Conservation (phyloP, 2,888 invertebrate genomes). For the Hypomecis atomaria region DNA sequence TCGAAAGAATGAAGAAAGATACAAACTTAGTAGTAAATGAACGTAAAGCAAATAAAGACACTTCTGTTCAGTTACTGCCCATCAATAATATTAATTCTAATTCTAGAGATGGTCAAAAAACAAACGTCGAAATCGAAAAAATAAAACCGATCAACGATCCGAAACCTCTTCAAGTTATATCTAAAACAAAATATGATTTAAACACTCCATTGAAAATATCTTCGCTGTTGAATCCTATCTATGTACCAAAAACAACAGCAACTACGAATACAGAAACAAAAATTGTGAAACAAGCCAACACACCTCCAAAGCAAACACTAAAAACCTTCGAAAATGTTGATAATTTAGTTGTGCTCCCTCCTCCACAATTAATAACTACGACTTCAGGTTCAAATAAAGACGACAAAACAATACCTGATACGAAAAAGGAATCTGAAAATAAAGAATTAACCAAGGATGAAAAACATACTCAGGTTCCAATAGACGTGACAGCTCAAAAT, state of each 20-base stretch:
- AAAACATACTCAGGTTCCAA: slow-evolving; percentile 15
- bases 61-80: too few species aligned
- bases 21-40: too few species aligned
- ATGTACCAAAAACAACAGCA: slow-evolving; percentile 49
- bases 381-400: slow-evolving; percentile 2
- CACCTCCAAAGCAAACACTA: slow-evolving; percentile 2
- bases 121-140: slow-evolving; percentile 14
- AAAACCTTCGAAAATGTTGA: slow-evolving; percentile 12
- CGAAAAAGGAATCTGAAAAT: slow-evolving; percentile 24
- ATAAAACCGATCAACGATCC: slow-evolving; percentile 23
- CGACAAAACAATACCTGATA: slow-evolving; percentile 18
- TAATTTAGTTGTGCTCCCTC: slow-evolving; percentile 10
- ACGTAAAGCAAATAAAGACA: too few species aligned
- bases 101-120: too few species aligned
- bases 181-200: slow-evolving; percentile 45
- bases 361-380: slow-evolving; percentile 8
- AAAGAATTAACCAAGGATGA: slow-evolving; percentile 24
- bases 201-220: slow-evolving; percentile 70
- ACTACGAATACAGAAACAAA: slow-evolving; percentile 30
- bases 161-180: slow-evolving; percentile 16
- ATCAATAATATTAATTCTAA: too few species aligned
- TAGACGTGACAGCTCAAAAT: slow-evolving; percentile 19
- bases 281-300: slow-evolving; percentile 17
- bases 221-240: slow-evolving; percentile 67
- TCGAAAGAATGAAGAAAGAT: too few species aligned